A percentile compares a stretch with the other conserved stretches of the same genome.
Evolutionary conservation across 2,113 vertebrate species (phyloP).

Genomic region (Tichodroma muraria): DNA sequence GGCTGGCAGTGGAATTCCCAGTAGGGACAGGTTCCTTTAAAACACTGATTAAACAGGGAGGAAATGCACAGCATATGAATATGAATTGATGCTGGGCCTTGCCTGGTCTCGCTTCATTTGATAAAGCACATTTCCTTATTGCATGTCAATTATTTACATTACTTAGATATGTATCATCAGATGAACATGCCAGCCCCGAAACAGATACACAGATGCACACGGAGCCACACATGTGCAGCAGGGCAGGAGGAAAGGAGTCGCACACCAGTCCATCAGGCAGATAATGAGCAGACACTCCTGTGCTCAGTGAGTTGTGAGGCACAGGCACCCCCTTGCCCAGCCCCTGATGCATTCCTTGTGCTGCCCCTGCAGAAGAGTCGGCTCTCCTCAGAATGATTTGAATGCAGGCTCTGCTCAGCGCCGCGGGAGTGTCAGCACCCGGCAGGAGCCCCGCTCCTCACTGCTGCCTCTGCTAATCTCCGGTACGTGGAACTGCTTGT

Average conservation of each 20-base stretch:
- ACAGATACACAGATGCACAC: background rate
- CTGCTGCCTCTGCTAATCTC: background rate
- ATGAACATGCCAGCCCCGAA: background rate
- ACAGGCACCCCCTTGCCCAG: background rate
- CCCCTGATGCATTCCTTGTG: background rate
- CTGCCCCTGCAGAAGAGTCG: background rate
- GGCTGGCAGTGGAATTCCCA: conserved; percentile 37
- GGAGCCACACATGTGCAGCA: background rate
- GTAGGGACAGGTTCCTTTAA: conserved; percentile 50
- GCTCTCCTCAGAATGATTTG: background rate
- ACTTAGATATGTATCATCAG: conserved; percentile 35
- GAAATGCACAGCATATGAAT: conserved; percentile 37
- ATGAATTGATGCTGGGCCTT: conserved; percentile 38
- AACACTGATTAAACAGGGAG: conserved; percentile 59
- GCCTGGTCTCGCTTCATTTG: conserved; percentile 42
- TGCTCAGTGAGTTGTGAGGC: background rate
- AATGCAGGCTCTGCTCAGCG: background rate
- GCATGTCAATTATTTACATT: conserved; percentile 52
- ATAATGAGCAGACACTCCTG: background rate
- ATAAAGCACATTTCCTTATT: conserved; percentile 22
- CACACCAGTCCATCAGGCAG: fast-evolving
- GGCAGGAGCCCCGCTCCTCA: background rate
- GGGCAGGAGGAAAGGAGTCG: background rate
- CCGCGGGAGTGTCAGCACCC: background rate
- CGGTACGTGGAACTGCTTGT: background rate